Conservation (phyloP, 2,888 invertebrate species). For the Aphodius sticticus region DNA sequence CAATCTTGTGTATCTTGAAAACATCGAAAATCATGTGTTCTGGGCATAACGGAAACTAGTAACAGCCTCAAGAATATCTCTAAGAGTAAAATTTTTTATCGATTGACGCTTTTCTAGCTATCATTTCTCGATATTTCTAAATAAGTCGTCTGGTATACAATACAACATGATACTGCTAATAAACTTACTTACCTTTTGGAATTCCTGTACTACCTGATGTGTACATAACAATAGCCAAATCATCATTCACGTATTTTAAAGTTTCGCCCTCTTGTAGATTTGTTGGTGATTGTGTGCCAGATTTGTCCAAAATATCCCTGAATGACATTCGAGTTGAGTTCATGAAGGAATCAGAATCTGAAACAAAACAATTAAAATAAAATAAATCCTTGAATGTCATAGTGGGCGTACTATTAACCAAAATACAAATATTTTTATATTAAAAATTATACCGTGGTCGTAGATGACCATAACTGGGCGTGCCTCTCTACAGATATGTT, state of each 20-base stretch:
- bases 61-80: too few species aligned
- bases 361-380: constrained; percentile 23
- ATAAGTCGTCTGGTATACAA: too few species aligned
- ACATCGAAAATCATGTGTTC: too few species aligned
- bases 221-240: constrained; percentile 77
- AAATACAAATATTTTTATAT: too few species aligned
- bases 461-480: constrained; percentile 74
- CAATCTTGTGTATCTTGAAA: too few species aligned
- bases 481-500: constrained; percentile 79
- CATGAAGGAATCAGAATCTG: constrained; percentile 51
- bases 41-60: too few species aligned
- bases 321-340: constrained; percentile 56
- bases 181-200: constrained; percentile 73
- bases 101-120: too few species aligned
- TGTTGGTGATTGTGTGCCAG: constrained; percentile 59
- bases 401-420: too few species aligned
- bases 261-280: constrained; percentile 59
- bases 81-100: too few species aligned
- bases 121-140: too few species aligned
- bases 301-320: constrained; percentile 63
- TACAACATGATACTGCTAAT: background rate
- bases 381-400: background rate
- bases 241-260: constrained; percentile 59
- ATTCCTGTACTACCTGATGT: constrained; percentile 91
- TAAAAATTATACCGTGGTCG: constrained; percentile 64